phyloP scores from a whole-genome alignment of 2,888 invertebrate species.

The Nomada ruficornis region DNA sequence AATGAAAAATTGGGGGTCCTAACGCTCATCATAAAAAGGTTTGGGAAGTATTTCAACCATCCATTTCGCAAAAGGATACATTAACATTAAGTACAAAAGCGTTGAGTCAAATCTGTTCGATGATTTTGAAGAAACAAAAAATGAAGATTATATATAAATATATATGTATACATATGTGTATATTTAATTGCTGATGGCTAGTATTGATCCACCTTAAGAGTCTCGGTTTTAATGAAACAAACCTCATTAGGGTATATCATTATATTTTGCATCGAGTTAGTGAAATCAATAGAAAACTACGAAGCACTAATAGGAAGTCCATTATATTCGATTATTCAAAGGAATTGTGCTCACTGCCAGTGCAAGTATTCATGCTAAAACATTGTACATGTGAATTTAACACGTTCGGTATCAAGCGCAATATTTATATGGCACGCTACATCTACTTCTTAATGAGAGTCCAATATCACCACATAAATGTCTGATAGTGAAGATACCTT shows the following conservation, averaged over 20 bases:
- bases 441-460: too few species aligned
- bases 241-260: slow-evolving; percentile 28
- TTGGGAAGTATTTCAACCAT: slow-evolving; percentile 8
- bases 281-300: slow-evolving; percentile 66
- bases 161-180: slow-evolving; percentile 7
- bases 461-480: too few species aligned
- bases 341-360: slow-evolving; percentile 81
- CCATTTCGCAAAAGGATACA: slow-evolving; percentile 1
- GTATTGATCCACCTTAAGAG: slow-evolving; percentile 20
- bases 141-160: slow-evolving; percentile 18
- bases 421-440: too few species aligned
- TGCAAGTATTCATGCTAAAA: slow-evolving; percentile 69
- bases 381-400: slow-evolving; percentile 55
- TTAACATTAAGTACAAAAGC: slow-evolving; percentile 43
- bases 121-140: slow-evolving; percentile 12
- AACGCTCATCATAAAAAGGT: slow-evolving; percentile 5
- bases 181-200: slow-evolving; percentile 34
- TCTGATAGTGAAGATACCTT: too few species aligned
- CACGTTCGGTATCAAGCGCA: background rate
- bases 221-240: slow-evolving; percentile 23
- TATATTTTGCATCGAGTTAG: slow-evolving; percentile 4
- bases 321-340: slow-evolving; percentile 76
- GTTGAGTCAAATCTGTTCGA: slow-evolving; percentile 24
- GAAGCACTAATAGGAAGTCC: slow-evolving; percentile 80
- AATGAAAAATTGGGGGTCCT: background rate